Conservation (phyloP, 2,888 invertebrate species). For the Micropterix aruncella region DNA sequence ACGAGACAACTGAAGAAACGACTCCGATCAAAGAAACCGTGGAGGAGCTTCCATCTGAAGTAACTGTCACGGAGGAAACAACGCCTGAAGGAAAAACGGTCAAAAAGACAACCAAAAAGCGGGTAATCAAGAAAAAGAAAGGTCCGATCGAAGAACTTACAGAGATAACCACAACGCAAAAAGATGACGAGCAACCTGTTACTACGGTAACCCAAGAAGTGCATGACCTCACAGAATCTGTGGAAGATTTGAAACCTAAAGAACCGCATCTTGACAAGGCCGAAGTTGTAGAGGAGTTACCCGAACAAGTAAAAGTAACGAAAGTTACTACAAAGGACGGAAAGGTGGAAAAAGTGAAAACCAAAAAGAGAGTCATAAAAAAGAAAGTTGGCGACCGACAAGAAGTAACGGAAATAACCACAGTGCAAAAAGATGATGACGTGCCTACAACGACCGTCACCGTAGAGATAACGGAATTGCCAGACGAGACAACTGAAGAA, state of each 20-base stretch:
- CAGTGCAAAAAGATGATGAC: conserved; percentile 20
- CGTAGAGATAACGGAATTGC: conserved; percentile 5
- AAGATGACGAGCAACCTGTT: conserved; percentile 28
- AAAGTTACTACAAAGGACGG: conserved; percentile 15
- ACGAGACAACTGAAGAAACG: neutral
- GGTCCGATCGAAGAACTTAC: conserved; percentile 22
- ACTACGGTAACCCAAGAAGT: conserved; percentile 23
- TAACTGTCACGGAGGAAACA: neutral
- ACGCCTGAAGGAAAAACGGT: conserved; percentile 15
- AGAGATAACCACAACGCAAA: conserved; percentile 30
- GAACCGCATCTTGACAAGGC: conserved; percentile 11
- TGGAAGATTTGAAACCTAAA: conserved; percentile 9
- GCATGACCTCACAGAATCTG: conserved; percentile 16
- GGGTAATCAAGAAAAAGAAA: conserved; percentile 19
- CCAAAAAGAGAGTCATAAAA: conserved; percentile 19
- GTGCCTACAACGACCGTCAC: conserved; percentile 14
- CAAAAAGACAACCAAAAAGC: conserved; percentile 18
- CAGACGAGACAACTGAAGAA: conserved; percentile 14
- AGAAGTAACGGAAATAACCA: conserved; percentile 20
- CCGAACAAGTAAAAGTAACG: conserved; percentile 19
- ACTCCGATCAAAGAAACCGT: neutral
- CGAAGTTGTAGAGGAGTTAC: conserved; percentile 17
- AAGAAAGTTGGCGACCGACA: conserved; percentile 20
- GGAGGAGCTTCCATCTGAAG: neutral
- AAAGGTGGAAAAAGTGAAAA: conserved; percentile 16